Percentiles rank a stretch among this genome's conserved stretches.
Evolutionary conservation across 1,140 invertebrate species (phyloP).

Genomic region (Penaeus vannamei): DNA sequence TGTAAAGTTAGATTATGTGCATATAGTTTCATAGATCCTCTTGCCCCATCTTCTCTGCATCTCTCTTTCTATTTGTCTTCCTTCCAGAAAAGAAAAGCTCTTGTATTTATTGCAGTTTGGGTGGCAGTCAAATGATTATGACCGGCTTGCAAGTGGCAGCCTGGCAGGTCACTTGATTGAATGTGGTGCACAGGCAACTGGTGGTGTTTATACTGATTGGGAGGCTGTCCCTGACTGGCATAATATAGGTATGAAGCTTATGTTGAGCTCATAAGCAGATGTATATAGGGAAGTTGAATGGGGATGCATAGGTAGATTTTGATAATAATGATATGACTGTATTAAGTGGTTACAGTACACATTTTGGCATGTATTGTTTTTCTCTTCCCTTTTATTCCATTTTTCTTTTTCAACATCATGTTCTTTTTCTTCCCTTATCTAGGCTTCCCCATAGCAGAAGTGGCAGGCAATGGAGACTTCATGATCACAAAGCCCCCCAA

Average conservation of each 20-base stretch:
- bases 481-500: constrained; percentile 74
- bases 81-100: constrained; percentile 25
- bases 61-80: no score
- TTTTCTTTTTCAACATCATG: background rate
- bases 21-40: background rate
- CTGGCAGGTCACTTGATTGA: constrained; percentile 76
- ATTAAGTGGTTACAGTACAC: background rate
- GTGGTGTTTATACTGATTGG: constrained; percentile 76
- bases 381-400: background rate
- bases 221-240: constrained; percentile 73
- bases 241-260: constrained; percentile 68
- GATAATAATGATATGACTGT: background rate
- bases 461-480: constrained; percentile 72
- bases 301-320: background rate
- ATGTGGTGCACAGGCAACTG: constrained; percentile 76
- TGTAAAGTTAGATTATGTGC: background rate
- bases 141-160: constrained; percentile 72
- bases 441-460: constrained; percentile 75
- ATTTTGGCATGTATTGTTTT: constrained; percentile 38
- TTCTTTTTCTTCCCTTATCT: constrained; percentile 1
- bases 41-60: background rate
- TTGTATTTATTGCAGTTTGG: constrained; percentile 69
- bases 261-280: background rate
- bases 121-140: constrained; percentile 72
- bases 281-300: background rate